phyloP scores from a whole-genome alignment of 2,113 vertebrate genomes.

The Spea multiplicata region DNA sequence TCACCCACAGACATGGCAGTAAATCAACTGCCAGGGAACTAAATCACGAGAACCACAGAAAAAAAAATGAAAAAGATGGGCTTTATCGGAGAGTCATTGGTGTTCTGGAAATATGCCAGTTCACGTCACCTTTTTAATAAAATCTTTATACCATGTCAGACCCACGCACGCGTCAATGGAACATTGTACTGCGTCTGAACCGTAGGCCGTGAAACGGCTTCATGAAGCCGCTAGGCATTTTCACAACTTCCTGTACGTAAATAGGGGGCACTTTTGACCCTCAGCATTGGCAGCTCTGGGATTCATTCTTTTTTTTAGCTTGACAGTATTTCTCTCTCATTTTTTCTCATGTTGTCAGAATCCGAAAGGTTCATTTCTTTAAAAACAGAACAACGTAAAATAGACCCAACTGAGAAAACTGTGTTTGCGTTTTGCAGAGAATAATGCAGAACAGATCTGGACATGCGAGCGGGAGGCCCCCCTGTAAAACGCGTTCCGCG shows the following conservation, averaged over 20 bases:
- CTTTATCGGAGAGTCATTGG: no score
- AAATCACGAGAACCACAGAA: no score
- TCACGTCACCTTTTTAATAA: no score
- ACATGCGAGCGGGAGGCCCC: not conserved
- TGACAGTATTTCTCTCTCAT: not conserved
- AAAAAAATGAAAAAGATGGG: no score
- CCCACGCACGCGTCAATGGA: no score
- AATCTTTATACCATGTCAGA: no score
- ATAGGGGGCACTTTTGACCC: not conserved
- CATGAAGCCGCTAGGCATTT: no score
- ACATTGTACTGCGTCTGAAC: no score
- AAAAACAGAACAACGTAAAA: not conserved
- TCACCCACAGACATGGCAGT: no score
- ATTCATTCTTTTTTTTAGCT: not conserved
- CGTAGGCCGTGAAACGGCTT: no score
- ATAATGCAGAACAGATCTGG: conserved; percentile 29
- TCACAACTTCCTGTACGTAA: not conserved
- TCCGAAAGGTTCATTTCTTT: not conserved
- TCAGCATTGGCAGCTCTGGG: not conserved
- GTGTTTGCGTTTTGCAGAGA: conserved; percentile 1
- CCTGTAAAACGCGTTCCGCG: not conserved
- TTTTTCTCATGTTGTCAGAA: not conserved
- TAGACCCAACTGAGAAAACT: not conserved
- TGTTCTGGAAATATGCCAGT: no score
- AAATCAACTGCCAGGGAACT: no score